phyloP scores from a whole-genome alignment of 1,140 invertebrate genomes.

The Hyposmocoma kahamanoa region DNA sequence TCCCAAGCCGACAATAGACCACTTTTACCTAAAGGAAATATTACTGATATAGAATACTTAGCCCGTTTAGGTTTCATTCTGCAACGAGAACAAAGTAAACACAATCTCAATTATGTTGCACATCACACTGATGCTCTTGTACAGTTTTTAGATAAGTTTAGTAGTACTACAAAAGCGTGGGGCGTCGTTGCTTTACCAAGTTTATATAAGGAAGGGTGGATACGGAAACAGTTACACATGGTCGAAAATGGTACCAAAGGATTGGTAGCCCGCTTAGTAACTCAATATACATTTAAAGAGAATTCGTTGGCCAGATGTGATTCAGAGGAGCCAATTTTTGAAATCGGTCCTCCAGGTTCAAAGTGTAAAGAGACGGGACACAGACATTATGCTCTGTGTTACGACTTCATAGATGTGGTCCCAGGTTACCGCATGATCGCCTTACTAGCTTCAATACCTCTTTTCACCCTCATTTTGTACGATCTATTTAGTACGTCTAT shows the following conservation, averaged over 20 bases:
- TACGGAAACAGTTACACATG: slow-evolving; percentile 22
- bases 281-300: slow-evolving; percentile 44
- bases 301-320: slow-evolving; percentile 41
- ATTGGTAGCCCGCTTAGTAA: slow-evolving; percentile 40
- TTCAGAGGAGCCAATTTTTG: slow-evolving; percentile 37
- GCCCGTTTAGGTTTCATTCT: slow-evolving; percentile 18
- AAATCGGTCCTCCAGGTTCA: slow-evolving; percentile 38
- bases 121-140: no score
- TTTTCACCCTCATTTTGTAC: slow-evolving; percentile 56
- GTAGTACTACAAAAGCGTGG: slow-evolving; percentile 1
- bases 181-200: slow-evolving; percentile 29
- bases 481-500: slow-evolving; percentile 59
- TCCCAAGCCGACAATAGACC: no score
- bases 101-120: no score
- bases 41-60: slow-evolving; percentile 23
- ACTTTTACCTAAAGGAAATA: slow-evolving; percentile 15
- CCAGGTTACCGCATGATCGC: slow-evolving; percentile 50
- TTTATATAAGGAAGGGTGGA: slow-evolving; percentile 34
- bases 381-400: slow-evolving; percentile 40
- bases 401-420: slow-evolving; percentile 48
- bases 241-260: slow-evolving; percentile 38
- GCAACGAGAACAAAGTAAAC: not conserved
- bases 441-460: slow-evolving; percentile 40
- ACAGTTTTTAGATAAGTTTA: no score
- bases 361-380: slow-evolving; percentile 42